Conservation (phyloP, 2,888 invertebrate genomes). For the Netelia virgata region DNA sequence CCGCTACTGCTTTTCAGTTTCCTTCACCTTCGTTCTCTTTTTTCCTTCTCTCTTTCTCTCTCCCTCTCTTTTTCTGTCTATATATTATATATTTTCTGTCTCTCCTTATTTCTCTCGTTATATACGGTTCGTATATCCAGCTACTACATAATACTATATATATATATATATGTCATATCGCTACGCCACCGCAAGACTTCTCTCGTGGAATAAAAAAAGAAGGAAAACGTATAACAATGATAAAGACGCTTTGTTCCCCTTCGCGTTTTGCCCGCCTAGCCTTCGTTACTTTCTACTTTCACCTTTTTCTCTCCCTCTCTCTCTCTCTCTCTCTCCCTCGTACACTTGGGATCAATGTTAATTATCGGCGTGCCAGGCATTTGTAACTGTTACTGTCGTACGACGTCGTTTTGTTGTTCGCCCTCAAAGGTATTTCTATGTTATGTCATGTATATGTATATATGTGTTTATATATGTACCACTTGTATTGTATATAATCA, state of each 20-base stretch:
- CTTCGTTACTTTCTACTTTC: not conserved
- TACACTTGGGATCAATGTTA: conserved; percentile 12
- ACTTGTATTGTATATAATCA: not conserved
- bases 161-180: not conserved
- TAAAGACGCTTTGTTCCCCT: conserved; percentile 15
- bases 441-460: not conserved
- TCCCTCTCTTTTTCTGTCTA: conserved; percentile 7
- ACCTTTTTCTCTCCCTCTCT: not conserved
- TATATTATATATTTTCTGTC: not conserved
- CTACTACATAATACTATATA: not conserved
- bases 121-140: not conserved
- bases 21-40: not conserved
- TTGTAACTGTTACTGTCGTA: not conserved
- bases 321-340: conserved; percentile 4
- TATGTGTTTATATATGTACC: not conserved
- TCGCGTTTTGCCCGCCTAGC: not conserved
- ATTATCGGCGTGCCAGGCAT: conserved; percentile 38
- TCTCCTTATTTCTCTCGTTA: conserved; percentile 6
- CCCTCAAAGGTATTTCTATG: not conserved
- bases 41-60: conserved; percentile 19
- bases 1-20: conserved; percentile 15
- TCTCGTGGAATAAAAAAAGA: not conserved
- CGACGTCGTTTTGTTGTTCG: conserved; percentile 7
- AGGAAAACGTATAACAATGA: not conserved
- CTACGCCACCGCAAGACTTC: not conserved